A percentile compares a stretch with the other conserved stretches of the same genome.
These are phyloP conservation scores for Propithecus coquereli DNA, from an alignment of 2,113 vertebrate genomes.

Conservation along the genomic window DNA sequence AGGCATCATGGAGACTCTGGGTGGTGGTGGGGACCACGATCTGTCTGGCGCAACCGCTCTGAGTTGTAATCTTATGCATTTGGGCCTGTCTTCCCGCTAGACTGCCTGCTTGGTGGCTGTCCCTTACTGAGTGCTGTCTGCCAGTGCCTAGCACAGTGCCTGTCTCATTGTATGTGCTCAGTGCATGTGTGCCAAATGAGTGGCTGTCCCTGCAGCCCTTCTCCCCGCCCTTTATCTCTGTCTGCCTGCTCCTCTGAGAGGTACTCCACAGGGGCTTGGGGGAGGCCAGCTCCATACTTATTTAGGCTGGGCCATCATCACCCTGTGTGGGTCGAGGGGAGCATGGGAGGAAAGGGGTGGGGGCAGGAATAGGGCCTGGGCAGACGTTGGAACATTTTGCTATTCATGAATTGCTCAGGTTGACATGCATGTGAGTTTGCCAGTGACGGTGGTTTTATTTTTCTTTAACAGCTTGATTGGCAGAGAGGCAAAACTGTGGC, in stretches of 20 bases:
- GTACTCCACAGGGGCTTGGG: not conserved
- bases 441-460: constrained; percentile 20
- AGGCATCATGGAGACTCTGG: not conserved
- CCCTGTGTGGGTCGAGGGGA: not conserved
- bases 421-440: constrained; percentile 10
- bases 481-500: not conserved
- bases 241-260: not conserved
- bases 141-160: not conserved
- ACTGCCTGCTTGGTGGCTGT: not conserved
- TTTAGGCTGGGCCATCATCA: not conserved
- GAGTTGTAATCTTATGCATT: rapidly evolving
- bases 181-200: not conserved
- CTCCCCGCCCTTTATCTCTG: not conserved
- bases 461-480: constrained; percentile 12
- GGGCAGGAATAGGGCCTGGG: not conserved
- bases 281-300: not conserved
- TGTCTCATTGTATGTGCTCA: not conserved
- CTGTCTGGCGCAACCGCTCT: not conserved
- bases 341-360: not conserved
- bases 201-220: not conserved
- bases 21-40: not conserved
- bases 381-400: not conserved
- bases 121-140: not conserved
- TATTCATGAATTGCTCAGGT: not conserved
- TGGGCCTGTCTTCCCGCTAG: not conserved